Base-by-base conservation (phyloP, 2,888 invertebrate species). In the Hyalella azteca region DNA sequence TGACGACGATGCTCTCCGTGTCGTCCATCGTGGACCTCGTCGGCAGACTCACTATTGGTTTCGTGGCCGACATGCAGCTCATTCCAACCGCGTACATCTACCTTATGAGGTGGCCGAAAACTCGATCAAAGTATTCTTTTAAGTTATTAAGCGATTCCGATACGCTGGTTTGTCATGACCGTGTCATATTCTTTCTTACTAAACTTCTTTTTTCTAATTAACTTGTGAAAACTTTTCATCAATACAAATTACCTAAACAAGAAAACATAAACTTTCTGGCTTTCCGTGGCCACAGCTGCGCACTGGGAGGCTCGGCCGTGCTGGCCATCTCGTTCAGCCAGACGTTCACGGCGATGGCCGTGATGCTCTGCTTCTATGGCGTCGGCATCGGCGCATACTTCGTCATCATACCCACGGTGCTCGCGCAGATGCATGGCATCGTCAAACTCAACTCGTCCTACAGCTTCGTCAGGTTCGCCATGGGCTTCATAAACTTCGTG, bases 311-410 rank as follows among this genome's bases (percentile, higher is more conserved):
- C 0, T 88, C 91, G 2, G 91, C 93, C 0, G 93, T 93, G 0
- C 87, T 93, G 59, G 89, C 91, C 0, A 90, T 93, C 49, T 93
- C 93, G 1, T 91, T 91, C 83, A 90, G 91, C 50, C 90, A 90
- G 7, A 91, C 91, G 0, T 92, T 92, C 88, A 91, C 91, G 88
- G 88, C 92, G 0, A 88, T 93, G 50, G 92, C 92, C 5, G 89
- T 91, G 3, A 91, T 92, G 0, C 92, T 93, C 66, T 92, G 91
- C 88, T 87, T 89, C 86, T 93, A 93, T 87, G 93, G 93, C 0
- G 88, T 93, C 0, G 93, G 93, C 82, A 90, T 93, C 29, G 93
- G 93, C 32, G 92, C 93, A 86, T 93, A 93, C 93, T 93, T 93
- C 87, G 91, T 93, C 2, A 87, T 93, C 79, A 92, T 93, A 81